A percentile compares a stretch with the other conserved stretches of the same genome.
Conservation (phyloP, 2,113 vertebrate genomes). For the Bettongia penicillata region DNA sequence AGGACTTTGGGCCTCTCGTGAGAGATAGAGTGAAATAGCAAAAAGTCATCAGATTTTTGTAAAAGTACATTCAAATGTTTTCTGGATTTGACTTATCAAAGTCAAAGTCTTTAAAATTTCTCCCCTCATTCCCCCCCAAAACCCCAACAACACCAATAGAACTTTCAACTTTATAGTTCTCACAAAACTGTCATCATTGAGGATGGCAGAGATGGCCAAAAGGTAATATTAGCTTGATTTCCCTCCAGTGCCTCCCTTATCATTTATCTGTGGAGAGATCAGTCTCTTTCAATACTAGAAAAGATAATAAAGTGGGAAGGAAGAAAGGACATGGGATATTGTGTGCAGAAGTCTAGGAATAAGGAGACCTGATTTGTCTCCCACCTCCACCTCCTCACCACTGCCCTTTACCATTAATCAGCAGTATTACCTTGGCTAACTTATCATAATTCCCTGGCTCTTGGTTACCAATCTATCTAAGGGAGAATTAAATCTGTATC, state of each 20-base stretch:
- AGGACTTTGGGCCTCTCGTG: neutral
- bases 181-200: neutral
- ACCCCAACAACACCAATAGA: neutral
- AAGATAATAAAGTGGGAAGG: too few species aligned
- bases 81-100: neutral
- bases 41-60: neutral
- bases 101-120: neutral
- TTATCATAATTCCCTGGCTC: too few species aligned
- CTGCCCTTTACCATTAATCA: too few species aligned
- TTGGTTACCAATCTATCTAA: neutral
- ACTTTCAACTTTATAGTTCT: neutral
- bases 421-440: too few species aligned
- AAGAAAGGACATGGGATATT: too few species aligned
- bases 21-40: neutral
- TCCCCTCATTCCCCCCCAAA: too few species aligned
- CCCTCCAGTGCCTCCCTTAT: neutral
- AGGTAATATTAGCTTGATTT: neutral
- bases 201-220: neutral
- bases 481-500: too few species aligned
- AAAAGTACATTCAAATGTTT: neutral
- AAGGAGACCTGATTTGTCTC: neutral
- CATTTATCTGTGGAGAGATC: neutral
- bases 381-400: too few species aligned
- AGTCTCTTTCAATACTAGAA: neutral
- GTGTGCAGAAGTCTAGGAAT: too few species aligned